Conservation (phyloP, 1,140 invertebrate species). For the Drosophila leontia region DNA sequence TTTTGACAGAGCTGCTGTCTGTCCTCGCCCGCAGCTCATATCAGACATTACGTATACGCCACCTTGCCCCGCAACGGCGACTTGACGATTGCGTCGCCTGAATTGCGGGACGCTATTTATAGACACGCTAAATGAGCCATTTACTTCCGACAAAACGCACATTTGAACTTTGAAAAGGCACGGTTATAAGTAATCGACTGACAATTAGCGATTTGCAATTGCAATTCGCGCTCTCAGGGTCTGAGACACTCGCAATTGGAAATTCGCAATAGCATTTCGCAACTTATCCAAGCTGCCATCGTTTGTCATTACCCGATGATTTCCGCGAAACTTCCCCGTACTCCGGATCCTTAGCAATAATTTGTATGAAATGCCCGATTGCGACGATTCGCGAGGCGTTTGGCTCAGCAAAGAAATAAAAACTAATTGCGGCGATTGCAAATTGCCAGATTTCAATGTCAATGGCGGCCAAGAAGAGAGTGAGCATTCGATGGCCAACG, state of each 20-base stretch:
- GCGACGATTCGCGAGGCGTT: constrained; percentile 57
- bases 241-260: constrained; percentile 17
- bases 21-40: constrained; percentile 30
- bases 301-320: constrained; percentile 58
- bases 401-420: constrained; percentile 60
- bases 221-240: constrained; percentile 19
- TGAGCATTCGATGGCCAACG: constrained; percentile 14
- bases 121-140: constrained; percentile 62
- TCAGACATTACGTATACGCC: constrained; percentile 72
- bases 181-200: constrained; percentile 64
- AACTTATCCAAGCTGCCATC: constrained; percentile 32
- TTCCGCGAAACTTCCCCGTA: constrained; percentile 13
- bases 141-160: constrained; percentile 75
- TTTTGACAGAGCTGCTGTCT: constrained; percentile 7
- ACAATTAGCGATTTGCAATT: constrained; percentile 56
- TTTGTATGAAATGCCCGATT: constrained; percentile 41
- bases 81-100: constrained; percentile 32
- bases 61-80: constrained; percentile 32
- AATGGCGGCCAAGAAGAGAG: constrained; percentile 67
- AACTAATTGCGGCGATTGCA: constrained; percentile 65
- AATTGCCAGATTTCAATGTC: constrained; percentile 72
- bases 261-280: constrained; percentile 16
- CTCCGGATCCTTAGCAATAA: constrained; percentile 32
- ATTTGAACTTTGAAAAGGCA: constrained; percentile 70
- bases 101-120: constrained; percentile 60